phyloP scores from a whole-genome alignment of 2,797 vertebrate species.

The Otolemur crassicaudatus region DNA sequence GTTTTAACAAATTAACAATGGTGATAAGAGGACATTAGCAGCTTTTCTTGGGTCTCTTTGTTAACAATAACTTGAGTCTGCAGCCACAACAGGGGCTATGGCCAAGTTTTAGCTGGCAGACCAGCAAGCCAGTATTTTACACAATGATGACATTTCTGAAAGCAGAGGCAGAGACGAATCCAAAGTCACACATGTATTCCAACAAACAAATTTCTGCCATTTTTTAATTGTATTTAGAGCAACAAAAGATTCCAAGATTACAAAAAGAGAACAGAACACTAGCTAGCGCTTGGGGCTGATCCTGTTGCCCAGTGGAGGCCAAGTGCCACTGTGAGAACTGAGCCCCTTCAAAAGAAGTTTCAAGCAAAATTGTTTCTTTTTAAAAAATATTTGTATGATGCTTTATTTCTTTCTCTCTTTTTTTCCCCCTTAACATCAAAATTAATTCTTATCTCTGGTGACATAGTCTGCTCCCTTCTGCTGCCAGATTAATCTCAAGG shows the following conservation, averaged over 20 bases:
- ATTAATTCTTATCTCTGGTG: constrained; percentile 71
- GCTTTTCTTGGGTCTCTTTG: constrained; percentile 70
- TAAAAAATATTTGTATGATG: constrained; percentile 56
- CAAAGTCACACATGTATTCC: constrained; percentile 73
- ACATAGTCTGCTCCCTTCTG: constrained; percentile 55
- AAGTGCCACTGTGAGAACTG: neutral
- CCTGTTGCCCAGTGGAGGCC: constrained; percentile 49
- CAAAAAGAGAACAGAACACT: constrained; percentile 82
- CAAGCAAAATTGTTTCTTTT: constrained; percentile 56
- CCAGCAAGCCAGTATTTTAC: constrained; percentile 28
- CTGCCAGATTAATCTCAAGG: constrained; percentile 68
- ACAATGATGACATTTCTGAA: constrained; percentile 58
- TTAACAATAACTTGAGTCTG: constrained; percentile 59
- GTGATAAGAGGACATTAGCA: constrained; percentile 78
- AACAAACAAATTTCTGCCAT: constrained; percentile 80
- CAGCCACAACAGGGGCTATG: constrained; percentile 60
- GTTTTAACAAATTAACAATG: constrained; percentile 80
- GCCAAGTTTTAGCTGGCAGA: constrained; percentile 70
- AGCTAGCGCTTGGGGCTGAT: constrained; percentile 58
- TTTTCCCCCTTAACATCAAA: neutral
- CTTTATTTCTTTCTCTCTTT: constrained; percentile 20
- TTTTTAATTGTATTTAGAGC: constrained; percentile 85
- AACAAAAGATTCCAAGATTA: constrained; percentile 82
- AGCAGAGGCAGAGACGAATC: constrained; percentile 67
- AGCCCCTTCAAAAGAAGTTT: constrained; percentile 18